Evolutionary conservation across 1,140 invertebrate genomes (phyloP), one percentile per base, ranked within the genome.

Genomic region (Chrysomallon squamiferum): DNA sequence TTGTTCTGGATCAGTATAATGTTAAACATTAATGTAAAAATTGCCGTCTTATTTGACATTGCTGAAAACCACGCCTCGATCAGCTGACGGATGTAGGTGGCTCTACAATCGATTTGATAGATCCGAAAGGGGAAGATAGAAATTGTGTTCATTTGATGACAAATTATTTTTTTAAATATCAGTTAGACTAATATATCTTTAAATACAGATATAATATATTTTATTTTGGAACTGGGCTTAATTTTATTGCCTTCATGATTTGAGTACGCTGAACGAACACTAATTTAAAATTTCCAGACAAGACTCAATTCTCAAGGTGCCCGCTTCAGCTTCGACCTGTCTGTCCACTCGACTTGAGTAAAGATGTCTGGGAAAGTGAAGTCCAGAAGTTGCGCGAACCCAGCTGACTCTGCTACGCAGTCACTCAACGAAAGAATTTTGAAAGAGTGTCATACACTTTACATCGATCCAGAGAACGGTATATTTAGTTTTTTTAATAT

Each of bases 351-450:
- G 76, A 79, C 75, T 43, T 32, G 47, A 49, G 56, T 62, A 61
- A 85, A 66, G 75, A 87, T 87, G 86, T 87, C 86, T 57, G 85
- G 84, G 56, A 86, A 85, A 80, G 75, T 86, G 43, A 86, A 79
- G 69, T 79, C 84, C 59, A 77, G 83, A 75, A 74, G 72, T 65
- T 82, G 87, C 54, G 84, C 85, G 20, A 88, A 88, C 78, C 73
- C 85, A 29, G 77, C 85, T 15, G 88, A 88, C 67, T 79, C 85
- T 59, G 83, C 85, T 13, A 87, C 85, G 11, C 70, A 87, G 47
- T 83, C 83, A 59, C 75, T 88, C 35, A 89, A 89, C 79, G 88
- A 89, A 71, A 83, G 81, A 69, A 89, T 89, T 69, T 75, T 90
- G 49, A 87, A 85, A 76, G 88, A 89, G 75, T 88, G 88, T 71